These are phyloP conservation scores for Melanotaenia duboulayi DNA, from an alignment of 2,113 vertebrate species.

Conservation along the genomic window DNA sequence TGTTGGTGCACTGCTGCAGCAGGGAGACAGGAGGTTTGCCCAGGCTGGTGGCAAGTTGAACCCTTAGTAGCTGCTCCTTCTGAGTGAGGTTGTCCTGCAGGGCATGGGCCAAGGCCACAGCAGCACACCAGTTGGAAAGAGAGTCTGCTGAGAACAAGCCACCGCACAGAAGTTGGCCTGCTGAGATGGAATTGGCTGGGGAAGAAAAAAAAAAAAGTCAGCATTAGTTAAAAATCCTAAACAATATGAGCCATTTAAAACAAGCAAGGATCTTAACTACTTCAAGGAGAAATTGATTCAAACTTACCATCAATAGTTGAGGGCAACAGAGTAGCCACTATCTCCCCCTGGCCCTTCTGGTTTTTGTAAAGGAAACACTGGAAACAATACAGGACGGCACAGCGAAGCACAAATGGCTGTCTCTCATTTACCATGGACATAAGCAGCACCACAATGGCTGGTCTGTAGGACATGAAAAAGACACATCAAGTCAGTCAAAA, in stretches of 20 bases:
- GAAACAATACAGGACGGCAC: constrained; percentile 98
- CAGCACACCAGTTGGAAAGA: constrained; percentile 97
- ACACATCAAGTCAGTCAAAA: background rate
- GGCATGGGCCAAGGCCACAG: constrained; percentile 94
- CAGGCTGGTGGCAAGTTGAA: constrained; percentile 95
- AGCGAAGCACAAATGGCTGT: constrained; percentile 96
- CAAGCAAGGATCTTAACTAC: background rate
- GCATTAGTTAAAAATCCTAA: background rate
- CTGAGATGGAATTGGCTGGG: constrained; percentile 93
- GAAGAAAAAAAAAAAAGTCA: background rate
- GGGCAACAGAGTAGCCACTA: constrained; percentile 94
- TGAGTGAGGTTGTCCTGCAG: constrained; percentile 94
- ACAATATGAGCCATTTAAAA: background rate
- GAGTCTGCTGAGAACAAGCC: constrained; percentile 96
- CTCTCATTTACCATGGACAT: constrained; percentile 99
- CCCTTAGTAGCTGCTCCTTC: constrained; percentile 95
- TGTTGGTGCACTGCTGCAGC: constrained; percentile 99
- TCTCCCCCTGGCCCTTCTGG: constrained; percentile 96
- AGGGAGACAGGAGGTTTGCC: constrained; percentile 96
- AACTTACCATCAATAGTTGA: constrained; percentile 95
- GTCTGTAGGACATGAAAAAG: constrained; percentile 76
- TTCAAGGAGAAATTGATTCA: background rate
- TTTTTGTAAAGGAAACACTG: constrained; percentile 99
- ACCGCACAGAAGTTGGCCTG: constrained; percentile 95
- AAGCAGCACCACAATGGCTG: constrained; percentile 96